Evolutionary conservation across 1,140 invertebrate genomes (phyloP), one percentile per base, ranked within the genome.

Genomic region (Heliconius himera): DNA sequence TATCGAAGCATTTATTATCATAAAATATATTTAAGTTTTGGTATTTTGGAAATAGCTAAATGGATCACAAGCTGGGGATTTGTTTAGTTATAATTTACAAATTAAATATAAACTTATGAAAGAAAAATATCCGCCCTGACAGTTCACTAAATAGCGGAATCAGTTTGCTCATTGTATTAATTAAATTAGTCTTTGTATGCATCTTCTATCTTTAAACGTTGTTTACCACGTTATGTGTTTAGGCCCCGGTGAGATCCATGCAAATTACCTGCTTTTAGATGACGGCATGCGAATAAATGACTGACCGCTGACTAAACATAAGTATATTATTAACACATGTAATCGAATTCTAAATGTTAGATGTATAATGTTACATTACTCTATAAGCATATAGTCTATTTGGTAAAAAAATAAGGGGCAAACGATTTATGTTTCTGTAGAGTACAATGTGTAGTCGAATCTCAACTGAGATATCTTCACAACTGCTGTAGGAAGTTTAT

Each of bases 281-380:
- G 77, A 73, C 79, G 77, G 70, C 77, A 79, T 76, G 74, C 73
- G 84, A 80, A 29, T 66, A 79, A 82, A 78, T 79, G 84, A 85
- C 84, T 85, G 84, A 85, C 82, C 78, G 81, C 79, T 82, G 74
- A 82, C 80, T 81, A 82, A 79, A 76, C 54, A 60, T 77, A 78
- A 71, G 56, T 75, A 46, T 84, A 82, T 76, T 76, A 74, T 82
- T 78, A 78, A 85, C 49, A 81, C 78, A 82, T 85, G 73, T 84
- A 82, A 85, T 84, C 83, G 81, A 85, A 85, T 85, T 85, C 84
- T 85, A 85, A 85, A 83, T 85, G 84, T 85, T 84, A 85, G 83
- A 81, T 81, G 73, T 80, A 81, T 80, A 84, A 77, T 82, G 79
- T 84, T 84, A 77, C 83, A 82, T 81, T 76, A 78, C 41, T 76